These are phyloP conservation scores for Microcebus lehilahytsara DNA, from an alignment of 2,113 vertebrate genomes.

Conservation along the genomic window DNA sequence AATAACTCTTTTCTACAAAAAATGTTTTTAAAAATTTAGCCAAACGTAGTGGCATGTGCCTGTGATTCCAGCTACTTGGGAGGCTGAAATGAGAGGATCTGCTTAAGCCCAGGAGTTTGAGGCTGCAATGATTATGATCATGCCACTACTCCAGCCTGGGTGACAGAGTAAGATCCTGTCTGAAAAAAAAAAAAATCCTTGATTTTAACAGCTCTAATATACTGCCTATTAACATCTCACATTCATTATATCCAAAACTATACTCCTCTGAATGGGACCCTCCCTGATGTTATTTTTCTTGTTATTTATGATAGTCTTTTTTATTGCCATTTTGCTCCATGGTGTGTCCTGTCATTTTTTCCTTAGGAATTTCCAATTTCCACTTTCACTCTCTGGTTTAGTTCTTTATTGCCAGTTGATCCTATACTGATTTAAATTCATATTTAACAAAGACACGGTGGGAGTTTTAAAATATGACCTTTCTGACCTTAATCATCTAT, in stretches of 20 bases:
- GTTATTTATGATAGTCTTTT: background rate
- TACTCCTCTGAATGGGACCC: background rate
- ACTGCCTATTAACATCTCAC: background rate
- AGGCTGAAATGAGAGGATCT: too few species aligned
- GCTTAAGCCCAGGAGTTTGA: too few species aligned
- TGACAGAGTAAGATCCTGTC: too few species aligned
- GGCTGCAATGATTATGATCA: too few species aligned
- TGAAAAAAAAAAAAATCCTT: background rate
- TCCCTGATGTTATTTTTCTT: background rate
- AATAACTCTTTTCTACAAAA: too few species aligned
- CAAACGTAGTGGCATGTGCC: too few species aligned
- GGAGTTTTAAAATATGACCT: constrained; percentile 8
- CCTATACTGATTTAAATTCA: background rate
- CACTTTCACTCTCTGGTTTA: background rate
- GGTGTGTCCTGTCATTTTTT: background rate
- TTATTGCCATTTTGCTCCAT: background rate
- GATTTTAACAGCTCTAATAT: background rate
- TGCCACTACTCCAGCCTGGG: too few species aligned
- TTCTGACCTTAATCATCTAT: background rate
- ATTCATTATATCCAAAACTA: background rate
- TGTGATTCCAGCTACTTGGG: too few species aligned
- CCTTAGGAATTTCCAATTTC: background rate
- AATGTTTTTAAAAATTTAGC: too few species aligned
- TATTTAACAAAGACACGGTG: background rate
- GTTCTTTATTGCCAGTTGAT: background rate